phyloP scores from a whole-genome alignment of 2,888 invertebrate species.

The Dasypolia templi region DNA sequence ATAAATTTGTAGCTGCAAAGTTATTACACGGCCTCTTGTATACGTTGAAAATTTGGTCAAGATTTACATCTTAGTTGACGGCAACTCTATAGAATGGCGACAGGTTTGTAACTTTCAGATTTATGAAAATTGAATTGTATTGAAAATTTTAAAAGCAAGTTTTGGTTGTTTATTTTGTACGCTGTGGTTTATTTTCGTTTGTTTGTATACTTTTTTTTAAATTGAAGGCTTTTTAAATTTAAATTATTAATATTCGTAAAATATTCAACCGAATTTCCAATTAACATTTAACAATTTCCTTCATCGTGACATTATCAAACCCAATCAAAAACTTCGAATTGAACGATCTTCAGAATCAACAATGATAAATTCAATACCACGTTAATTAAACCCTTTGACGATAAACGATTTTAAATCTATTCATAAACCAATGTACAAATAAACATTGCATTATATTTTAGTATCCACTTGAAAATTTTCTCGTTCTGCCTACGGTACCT shows the following conservation, averaged over 20 bases:
- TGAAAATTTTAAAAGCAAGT: neutral
- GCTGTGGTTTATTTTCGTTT: neutral
- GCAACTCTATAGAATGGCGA: conserved; percentile 24
- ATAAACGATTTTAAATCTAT: conserved; percentile 30
- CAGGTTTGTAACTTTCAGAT: conserved; percentile 14
- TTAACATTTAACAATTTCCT: conserved; percentile 9
- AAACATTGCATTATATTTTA: conserved; percentile 54
- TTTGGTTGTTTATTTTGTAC: neutral
- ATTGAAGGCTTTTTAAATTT: neutral
- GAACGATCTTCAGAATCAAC: conserved; percentile 13
- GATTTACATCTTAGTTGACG: conserved; percentile 15
- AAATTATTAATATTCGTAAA: neutral
- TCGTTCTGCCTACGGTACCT: conserved; percentile 26
- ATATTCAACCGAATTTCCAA: neutral
- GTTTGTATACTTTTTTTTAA: neutral
- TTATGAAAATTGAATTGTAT: conserved; percentile 3
- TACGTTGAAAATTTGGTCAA: conserved; percentile 20
- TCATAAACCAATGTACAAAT: conserved; percentile 27
- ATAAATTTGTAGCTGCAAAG: conserved; percentile 36
- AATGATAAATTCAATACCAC: conserved; percentile 16
- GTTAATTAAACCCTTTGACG: conserved; percentile 35
- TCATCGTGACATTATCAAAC: conserved; percentile 3
- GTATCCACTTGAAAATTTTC: conserved; percentile 57
- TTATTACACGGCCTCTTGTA: conserved; percentile 34
- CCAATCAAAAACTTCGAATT: conserved; percentile 3